A percentile compares a stretch with the other conserved stretches of the same genome.
These are phyloP conservation scores for Eumaeus atala DNA, from an alignment of 1,140 invertebrate species.

Conservation along the genomic window DNA sequence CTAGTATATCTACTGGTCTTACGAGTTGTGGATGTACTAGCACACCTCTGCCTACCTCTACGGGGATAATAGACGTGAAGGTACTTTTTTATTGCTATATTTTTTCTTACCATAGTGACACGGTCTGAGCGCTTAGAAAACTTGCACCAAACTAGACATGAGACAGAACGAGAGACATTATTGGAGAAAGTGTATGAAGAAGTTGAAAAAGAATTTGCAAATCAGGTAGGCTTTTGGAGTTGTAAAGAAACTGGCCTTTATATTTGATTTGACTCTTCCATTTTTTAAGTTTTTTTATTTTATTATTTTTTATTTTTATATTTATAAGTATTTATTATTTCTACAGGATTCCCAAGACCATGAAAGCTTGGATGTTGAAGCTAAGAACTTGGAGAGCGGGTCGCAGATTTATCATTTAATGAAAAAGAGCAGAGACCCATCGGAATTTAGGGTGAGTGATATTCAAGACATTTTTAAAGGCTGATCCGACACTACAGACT, in stretches of 20 bases:
- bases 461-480: slow-evolving; percentile 9
- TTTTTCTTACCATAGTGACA: slow-evolving; percentile 54
- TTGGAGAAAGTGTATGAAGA: slow-evolving; percentile 66
- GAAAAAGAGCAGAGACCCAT: slow-evolving; percentile 37
- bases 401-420: slow-evolving; percentile 42
- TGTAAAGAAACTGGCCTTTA: neutral
- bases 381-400: slow-evolving; percentile 31
- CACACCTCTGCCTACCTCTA: no score
- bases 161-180: slow-evolving; percentile 42
- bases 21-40: no score
- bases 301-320: no score
- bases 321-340: slow-evolving; percentile 7
- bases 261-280: neutral
- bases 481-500: no score
- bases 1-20: neutral
- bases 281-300: no score
- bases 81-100: slow-evolving; percentile 12
- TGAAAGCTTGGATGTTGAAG: slow-evolving; percentile 20
- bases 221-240: slow-evolving; percentile 32
- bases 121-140: slow-evolving; percentile 59
- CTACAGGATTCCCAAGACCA: slow-evolving; percentile 44
- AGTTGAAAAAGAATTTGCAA: slow-evolving; percentile 51
- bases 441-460: slow-evolving; percentile 40
- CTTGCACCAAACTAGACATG: slow-evolving; percentile 45
- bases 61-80: no score